A percentile compares a stretch with the other conserved stretches of the same genome.
Evolutionary conservation across 2,797 vertebrate species (phyloP).

Genomic region (Remorina albescens): DNA sequence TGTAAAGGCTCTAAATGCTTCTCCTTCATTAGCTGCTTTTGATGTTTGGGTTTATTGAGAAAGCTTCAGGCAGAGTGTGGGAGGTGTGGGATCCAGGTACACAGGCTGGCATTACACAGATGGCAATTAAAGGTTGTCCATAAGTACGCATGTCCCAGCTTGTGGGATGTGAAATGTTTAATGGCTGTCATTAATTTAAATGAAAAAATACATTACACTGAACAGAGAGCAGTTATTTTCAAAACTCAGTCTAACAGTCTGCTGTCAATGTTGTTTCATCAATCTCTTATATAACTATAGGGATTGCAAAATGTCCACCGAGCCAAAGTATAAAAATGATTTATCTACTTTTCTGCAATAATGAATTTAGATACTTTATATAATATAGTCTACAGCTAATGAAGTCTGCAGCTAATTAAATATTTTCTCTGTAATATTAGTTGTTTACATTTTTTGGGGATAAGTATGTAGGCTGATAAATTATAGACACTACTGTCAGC

Average conservation of each 20-base stretch:
- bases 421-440: too few relatives aligned
- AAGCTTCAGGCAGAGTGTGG: conserved; percentile 40
- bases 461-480: neutral
- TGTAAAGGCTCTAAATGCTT: conserved; percentile 9
- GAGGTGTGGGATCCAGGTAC: conserved; percentile 40
- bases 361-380: conserved; percentile 37
- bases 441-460: too few relatives aligned
- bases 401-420: neutral
- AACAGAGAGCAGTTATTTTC: conserved; percentile 33
- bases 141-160: conserved; percentile 39
- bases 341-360: conserved; percentile 35
- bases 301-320: neutral
- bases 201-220: conserved; percentile 22
- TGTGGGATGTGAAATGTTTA: conserved; percentile 45
- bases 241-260: conserved; percentile 11
- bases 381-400: conserved; percentile 16
- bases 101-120: conserved; percentile 54
- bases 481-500: neutral
- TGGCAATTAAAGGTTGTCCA: conserved; percentile 38
- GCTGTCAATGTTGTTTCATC: conserved; percentile 30
- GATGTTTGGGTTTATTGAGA: conserved; percentile 50
- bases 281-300: conserved; percentile 36
- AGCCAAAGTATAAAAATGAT: conserved; percentile 28
- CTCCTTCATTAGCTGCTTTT: conserved; percentile 30
- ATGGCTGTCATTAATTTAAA: conserved; percentile 48